A percentile compares a stretch with the other conserved stretches of the same genome.
These are phyloP conservation scores for Blastobasis adustella DNA, from an alignment of 2,888 invertebrate genomes.

Conservation along the genomic window DNA sequence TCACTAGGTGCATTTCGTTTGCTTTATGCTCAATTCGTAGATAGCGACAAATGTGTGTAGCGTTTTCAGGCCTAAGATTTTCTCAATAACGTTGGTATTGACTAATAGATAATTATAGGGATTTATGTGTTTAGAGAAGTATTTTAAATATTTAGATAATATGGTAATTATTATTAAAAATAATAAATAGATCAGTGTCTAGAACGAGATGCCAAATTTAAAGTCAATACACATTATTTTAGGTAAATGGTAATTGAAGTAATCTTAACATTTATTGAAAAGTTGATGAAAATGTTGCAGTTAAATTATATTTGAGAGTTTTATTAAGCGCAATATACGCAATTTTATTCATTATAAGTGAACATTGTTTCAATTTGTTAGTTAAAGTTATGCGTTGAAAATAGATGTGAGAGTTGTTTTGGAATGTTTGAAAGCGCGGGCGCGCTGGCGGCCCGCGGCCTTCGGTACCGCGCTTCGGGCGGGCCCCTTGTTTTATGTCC, in stretches of 20 bases:
- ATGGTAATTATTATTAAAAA: constrained; percentile 54
- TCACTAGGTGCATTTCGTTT: constrained; percentile 16
- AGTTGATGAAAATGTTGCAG: constrained; percentile 72
- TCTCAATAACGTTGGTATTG: constrained; percentile 67
- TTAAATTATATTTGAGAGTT: constrained; percentile 75
- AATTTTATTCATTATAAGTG: constrained; percentile 73
- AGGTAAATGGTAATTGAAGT: constrained; percentile 74
- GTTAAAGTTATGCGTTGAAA: constrained; percentile 72
- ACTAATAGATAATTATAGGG: constrained; percentile 71
- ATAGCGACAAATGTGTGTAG: constrained; percentile 49
- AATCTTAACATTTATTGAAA: constrained; percentile 72
- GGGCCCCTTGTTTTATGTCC: constrained; percentile 44
- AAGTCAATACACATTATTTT: constrained; percentile 80
- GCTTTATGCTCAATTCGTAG: constrained; percentile 43
- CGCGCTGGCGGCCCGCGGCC: neutral
- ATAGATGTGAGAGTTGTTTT: constrained; percentile 57
- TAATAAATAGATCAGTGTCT: constrained; percentile 70
- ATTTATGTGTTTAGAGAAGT: constrained; percentile 75
- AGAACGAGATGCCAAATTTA: constrained; percentile 79
- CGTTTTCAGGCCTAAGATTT: constrained; percentile 67
- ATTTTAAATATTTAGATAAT: constrained; percentile 74
- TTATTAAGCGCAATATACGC: constrained; percentile 72
- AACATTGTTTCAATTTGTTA: constrained; percentile 73
- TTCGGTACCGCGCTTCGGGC: neutral
- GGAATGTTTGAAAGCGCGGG: constrained; percentile 20